Conservation (phyloP, 2,113 vertebrate species). For the Odocoileus virginianus region DNA sequence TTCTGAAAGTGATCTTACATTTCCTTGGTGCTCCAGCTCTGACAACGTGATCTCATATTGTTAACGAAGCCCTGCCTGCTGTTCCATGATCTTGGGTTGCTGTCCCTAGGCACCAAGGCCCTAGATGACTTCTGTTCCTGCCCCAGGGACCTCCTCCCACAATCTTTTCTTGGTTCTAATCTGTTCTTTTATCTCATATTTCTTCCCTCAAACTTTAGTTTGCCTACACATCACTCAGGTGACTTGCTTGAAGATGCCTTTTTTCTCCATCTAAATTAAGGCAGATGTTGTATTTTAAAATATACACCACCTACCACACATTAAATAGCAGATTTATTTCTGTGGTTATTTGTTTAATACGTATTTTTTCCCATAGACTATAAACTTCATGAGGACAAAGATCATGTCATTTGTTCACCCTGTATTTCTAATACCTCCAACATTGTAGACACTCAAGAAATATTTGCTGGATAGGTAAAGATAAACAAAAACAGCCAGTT, state of each 20-base stretch:
- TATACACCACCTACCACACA: accelerated
- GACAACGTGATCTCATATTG: accelerated
- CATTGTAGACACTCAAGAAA: not conserved
- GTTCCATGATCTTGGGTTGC: too few relatives aligned
- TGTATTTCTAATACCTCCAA: not conserved
- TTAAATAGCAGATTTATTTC: not conserved
- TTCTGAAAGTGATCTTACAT: not conserved
- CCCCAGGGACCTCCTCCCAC: not conserved
- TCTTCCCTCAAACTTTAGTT: not conserved
- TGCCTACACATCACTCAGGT: not conserved
- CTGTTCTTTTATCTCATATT: accelerated
- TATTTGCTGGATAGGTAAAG: not conserved
- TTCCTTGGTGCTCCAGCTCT: not conserved
- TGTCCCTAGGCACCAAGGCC: not conserved
- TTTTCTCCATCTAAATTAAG: too few relatives aligned
- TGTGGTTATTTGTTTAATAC: not conserved
- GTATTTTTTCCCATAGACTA: accelerated
- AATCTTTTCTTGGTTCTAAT: not conserved
- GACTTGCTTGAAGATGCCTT: not conserved
- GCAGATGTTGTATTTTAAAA: not conserved
- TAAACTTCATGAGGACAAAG: not conserved
- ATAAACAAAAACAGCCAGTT: not conserved
- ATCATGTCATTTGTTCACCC: not conserved
- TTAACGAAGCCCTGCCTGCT: not conserved
- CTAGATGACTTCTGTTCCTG: not conserved